A percentile compares a stretch with the other conserved stretches of the same genome.
These are phyloP conservation scores for Drosophila subquinaria DNA, from an alignment of 2,888 invertebrate genomes.

Conservation along the genomic window DNA sequence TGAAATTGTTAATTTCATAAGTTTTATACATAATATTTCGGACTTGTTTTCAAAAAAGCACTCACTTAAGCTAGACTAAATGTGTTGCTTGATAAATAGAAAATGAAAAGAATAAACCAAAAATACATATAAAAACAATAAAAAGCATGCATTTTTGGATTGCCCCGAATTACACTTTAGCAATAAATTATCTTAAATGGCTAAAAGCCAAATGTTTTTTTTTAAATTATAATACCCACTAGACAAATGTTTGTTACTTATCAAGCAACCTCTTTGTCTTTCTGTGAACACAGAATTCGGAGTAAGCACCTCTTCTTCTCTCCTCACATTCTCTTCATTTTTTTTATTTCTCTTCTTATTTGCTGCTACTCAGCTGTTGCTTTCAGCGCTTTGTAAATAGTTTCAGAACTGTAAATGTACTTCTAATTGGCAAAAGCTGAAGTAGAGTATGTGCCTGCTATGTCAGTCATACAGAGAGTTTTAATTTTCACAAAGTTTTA, in stretches of 20 bases:
- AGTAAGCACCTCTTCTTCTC: neutral
- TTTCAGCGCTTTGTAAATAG: constrained; percentile 42
- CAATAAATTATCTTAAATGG: neutral
- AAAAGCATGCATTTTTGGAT: neutral
- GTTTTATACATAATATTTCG: too few species aligned
- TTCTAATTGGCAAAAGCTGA: constrained; percentile 73
- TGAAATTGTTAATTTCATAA: too few species aligned
- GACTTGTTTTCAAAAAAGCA: too few species aligned
- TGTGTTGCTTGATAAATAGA: too few species aligned
- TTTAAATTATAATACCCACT: neutral
- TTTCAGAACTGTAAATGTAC: constrained; percentile 45
- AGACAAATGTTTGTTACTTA: neutral
- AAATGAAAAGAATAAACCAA: too few species aligned
- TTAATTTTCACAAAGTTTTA: constrained; percentile 46
- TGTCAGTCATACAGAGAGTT: constrained; percentile 37
- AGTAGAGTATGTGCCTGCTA: constrained; percentile 31
- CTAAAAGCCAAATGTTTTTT: neutral
- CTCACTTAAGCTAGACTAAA: too few species aligned
- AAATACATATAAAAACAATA: too few species aligned
- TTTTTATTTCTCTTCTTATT: neutral
- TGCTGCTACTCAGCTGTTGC: constrained; percentile 20
- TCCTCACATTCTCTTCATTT: neutral
- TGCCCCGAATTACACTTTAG: neutral
- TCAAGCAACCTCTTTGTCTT: neutral
- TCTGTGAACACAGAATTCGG: neutral